Base-by-base conservation (phyloP, 2,888 invertebrate genomes). In the Sesia bembeciformis region DNA sequence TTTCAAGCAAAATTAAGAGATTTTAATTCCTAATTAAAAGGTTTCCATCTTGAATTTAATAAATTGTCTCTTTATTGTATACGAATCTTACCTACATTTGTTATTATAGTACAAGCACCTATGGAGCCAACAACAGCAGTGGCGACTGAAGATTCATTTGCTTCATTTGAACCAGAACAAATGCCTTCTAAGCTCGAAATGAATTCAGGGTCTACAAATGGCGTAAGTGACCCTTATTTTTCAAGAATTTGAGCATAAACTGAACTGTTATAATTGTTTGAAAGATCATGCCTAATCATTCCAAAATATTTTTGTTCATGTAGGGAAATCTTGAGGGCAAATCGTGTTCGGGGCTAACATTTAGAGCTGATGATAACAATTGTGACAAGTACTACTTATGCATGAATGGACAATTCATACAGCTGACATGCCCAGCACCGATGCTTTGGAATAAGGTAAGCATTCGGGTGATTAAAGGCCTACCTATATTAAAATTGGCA, bases 301-400 rank as follows among this genome's bases (percentile, higher is more conserved):
- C 7, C 8, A 39, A 60, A 62, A 49, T 57, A 40, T 39, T 42
- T 53, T 42, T 46, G 40, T 49, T 53, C 56, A 65, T 64, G 58
- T 64, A 92, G 72, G 90, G 90, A 4, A 92, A 94, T 54, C 60
- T 82, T 42, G 78, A 82, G 53, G 90, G 88, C 1, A 80, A 82
- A 55, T 66, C 85, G 1, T 93, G 93, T 62, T 76, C 85, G 8
- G 93, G 92, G 50, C 79, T 80, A 55, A 72, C 90, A 38, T 95
- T 94, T 68, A 83, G 88, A 58, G 76, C 92, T 0, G 93, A 96
- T 67, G 86, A 91, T 8, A 73, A 73, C 0, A 93, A 96, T 64
- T 96, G 96, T 70, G 91, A 91, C 60, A 94, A 94, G 72, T 97
- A 96, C 72, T 95, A 94, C 63, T 83, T 95, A 5, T 97, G 97